Conservation (phyloP, 2,888 invertebrate genomes). For the Microctonus hyperodae region DNA sequence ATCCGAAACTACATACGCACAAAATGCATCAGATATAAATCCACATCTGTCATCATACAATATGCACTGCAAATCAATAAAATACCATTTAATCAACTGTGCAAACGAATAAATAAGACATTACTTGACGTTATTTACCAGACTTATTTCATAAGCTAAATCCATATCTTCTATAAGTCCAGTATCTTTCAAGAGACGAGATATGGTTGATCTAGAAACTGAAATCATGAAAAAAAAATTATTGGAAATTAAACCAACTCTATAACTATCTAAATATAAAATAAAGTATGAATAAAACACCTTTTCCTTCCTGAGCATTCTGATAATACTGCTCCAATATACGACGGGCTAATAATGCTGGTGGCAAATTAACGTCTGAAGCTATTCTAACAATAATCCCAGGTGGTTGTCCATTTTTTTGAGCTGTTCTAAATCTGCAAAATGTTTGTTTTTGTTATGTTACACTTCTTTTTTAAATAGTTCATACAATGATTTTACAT, state of each 20-base stretch:
- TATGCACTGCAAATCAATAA: conserved; percentile 69
- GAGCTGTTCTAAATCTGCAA: conserved; percentile 61
- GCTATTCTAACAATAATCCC: conserved; percentile 72
- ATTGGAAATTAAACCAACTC: conserved; percentile 49
- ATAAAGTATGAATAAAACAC: conserved; percentile 29
- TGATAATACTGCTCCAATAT: conserved; percentile 67
- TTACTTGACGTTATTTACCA: conserved; percentile 65
- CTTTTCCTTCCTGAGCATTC: conserved; percentile 43
- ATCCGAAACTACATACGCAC: conserved; percentile 69
- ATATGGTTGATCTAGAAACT: conserved; percentile 65
- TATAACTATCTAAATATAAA: conserved; percentile 9
- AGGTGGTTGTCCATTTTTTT: conserved; percentile 63
- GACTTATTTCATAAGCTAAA: conserved; percentile 76
- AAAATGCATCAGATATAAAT: conserved; percentile 78
- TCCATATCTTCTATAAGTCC: conserved; percentile 75
- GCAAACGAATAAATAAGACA: background rate
- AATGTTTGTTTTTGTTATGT: background rate
- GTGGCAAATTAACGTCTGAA: conserved; percentile 65
- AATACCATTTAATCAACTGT: conserved; percentile 34
- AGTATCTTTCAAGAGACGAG: conserved; percentile 73
- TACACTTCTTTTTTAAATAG: background rate
- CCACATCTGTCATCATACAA: conserved; percentile 87
- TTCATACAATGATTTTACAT: background rate
- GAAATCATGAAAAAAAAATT: conserved; percentile 44
- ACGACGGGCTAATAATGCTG: conserved; percentile 69